Conservation (phyloP, 2,797 vertebrate genomes). For the Pantherophis alleghaniensis region DNA sequence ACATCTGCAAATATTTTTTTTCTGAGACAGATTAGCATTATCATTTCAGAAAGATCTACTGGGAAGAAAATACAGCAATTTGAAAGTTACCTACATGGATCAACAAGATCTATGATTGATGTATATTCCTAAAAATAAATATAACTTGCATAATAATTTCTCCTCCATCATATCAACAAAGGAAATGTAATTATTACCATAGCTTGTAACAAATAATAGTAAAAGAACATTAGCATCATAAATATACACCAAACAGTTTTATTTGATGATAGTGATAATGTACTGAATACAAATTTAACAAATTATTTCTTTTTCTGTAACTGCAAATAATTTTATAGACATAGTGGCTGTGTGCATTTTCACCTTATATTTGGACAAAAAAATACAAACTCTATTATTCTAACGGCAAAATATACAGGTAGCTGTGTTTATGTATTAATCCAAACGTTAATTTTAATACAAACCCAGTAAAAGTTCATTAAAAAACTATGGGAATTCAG, state of each 20-base stretch:
- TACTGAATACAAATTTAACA: background rate
- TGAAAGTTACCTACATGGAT: background rate
- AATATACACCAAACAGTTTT: background rate
- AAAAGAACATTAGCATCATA: background rate
- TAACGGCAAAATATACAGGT: background rate
- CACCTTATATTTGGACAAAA: conserved; percentile 18
- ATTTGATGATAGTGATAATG: background rate
- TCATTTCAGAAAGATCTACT: background rate
- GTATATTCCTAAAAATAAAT: background rate
- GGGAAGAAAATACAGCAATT: background rate
- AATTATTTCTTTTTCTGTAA: background rate
- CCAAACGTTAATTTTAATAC: background rate
- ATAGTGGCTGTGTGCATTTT: background rate
- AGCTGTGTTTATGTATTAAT: background rate
- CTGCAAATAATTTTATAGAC: background rate
- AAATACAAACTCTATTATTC: conserved; percentile 16
- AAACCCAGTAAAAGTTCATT: background rate
- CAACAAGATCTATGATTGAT: background rate
- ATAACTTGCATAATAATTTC: background rate
- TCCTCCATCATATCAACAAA: background rate
- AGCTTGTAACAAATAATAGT: background rate
- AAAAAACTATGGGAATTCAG: background rate
- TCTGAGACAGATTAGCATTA: background rate
- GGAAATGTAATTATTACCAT: background rate
- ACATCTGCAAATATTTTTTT: background rate